These are phyloP conservation scores for Salticus scenicus DNA, from an alignment of 2,888 invertebrate species.

Conservation along the genomic window DNA sequence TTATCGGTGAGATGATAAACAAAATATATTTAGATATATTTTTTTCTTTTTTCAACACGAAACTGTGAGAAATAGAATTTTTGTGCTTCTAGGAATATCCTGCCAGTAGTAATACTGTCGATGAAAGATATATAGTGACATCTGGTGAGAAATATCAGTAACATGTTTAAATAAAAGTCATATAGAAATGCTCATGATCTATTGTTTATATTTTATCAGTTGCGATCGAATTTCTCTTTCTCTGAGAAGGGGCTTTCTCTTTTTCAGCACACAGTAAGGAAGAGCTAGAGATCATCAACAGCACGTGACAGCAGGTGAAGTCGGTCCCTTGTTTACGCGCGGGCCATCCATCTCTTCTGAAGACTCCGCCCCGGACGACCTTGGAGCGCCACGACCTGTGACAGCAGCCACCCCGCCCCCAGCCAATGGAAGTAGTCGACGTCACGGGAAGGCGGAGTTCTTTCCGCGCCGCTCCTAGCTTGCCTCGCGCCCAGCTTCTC, in stretches of 20 bases:
- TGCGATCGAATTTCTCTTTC: not conserved
- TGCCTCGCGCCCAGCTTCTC: slow-evolving; percentile 27
- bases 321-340: slow-evolving; percentile 61
- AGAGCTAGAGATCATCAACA: not conserved
- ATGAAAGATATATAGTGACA: too few relatives aligned
- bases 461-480: slow-evolving; percentile 6
- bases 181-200: not conserved
- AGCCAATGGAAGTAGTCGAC: slow-evolving; percentile 34
- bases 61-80: too few relatives aligned
- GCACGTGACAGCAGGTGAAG: slow-evolving; percentile 67
- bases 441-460: slow-evolving; percentile 37
- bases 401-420: slow-evolving; percentile 33
- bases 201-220: not conserved
- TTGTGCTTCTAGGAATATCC: too few relatives aligned
- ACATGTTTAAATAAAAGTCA: not conserved
- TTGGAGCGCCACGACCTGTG: slow-evolving; percentile 50
- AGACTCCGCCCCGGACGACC: slow-evolving; percentile 45
- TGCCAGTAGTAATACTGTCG: too few relatives aligned
- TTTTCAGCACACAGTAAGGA: not conserved
- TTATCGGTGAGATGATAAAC: too few relatives aligned
- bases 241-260: slow-evolving; percentile 27
- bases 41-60: too few relatives aligned
- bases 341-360: slow-evolving; percentile 54
- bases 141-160: not conserved
- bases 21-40: too few relatives aligned